phyloP scores from a whole-genome alignment of 2,888 invertebrate species.

The Nephrotoma flavescens region DNA sequence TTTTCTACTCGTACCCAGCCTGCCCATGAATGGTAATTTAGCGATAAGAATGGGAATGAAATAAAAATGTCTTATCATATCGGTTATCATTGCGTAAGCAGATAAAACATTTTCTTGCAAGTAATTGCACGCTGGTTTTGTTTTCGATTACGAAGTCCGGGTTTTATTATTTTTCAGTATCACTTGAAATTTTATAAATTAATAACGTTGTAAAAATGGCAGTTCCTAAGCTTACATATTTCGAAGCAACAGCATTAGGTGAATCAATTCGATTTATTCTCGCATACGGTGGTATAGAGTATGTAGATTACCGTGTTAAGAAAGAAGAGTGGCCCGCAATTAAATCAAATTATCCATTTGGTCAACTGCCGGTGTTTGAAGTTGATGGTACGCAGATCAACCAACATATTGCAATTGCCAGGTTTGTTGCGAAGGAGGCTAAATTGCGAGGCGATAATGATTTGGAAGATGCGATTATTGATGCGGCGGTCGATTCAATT shows the following conservation, averaged over 20 bases:
- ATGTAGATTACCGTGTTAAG: constrained; percentile 44
- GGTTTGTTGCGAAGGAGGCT: neutral
- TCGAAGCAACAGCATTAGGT: constrained; percentile 43
- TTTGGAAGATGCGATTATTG: neutral
- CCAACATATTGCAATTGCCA: neutral
- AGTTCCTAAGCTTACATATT: constrained; percentile 29
- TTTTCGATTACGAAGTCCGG: too few species aligned
- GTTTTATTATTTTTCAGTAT: too few species aligned
- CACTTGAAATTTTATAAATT: too few species aligned
- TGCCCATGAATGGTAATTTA: too few species aligned
- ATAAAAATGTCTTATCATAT: too few species aligned
- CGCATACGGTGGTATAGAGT: constrained; percentile 43
- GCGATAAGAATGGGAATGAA: too few species aligned
- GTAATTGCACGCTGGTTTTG: too few species aligned
- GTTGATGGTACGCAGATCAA: neutral
- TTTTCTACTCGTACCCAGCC: too few species aligned
- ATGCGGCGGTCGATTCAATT: neutral
- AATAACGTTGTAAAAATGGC: neutral
- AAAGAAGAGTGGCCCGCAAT: constrained; percentile 39
- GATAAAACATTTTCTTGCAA: too few species aligned
- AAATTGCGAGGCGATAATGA: neutral
- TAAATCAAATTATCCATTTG: constrained; percentile 33
- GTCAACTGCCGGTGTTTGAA: neutral
- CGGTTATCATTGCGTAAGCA: too few species aligned
- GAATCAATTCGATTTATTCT: constrained; percentile 47